Conservation (phyloP, 2,797 vertebrate genomes). For the Hydrophis major region DNA sequence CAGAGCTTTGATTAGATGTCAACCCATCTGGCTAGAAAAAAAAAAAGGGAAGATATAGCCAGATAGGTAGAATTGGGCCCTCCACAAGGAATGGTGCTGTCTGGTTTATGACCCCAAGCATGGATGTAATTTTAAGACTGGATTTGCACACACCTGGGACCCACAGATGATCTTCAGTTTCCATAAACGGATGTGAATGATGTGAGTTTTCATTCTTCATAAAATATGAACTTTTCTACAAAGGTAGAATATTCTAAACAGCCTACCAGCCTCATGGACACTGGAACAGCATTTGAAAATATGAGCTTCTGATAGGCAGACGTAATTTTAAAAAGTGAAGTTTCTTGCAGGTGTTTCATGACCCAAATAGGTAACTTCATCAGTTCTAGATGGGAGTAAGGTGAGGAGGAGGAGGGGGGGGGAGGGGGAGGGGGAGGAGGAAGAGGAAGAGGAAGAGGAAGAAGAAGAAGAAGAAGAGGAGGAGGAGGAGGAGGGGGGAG, state of each 20-base stretch:
- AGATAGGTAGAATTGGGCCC: neutral
- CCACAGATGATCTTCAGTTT: neutral
- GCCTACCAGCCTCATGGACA: neutral
- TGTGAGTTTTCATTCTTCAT: neutral
- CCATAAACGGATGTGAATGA: neutral
- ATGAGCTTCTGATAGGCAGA: neutral
- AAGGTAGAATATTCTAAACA: neutral
- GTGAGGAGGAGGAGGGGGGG: neutral
- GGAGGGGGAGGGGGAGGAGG: too few relatives aligned
- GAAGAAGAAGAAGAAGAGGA: too few relatives aligned
- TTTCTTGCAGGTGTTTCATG: too few relatives aligned
- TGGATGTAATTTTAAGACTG: neutral
- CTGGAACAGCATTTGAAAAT: neutral
- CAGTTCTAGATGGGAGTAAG: too few relatives aligned
- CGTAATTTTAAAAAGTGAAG: neutral
- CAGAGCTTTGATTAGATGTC: neutral
- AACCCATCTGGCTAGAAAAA: neutral
- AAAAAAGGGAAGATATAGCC: neutral
- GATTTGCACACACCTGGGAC: neutral
- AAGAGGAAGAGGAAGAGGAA: too few relatives aligned
- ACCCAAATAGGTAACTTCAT: too few relatives aligned
- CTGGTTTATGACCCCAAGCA: neutral
- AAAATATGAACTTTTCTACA: neutral
- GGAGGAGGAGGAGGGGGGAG: too few relatives aligned
- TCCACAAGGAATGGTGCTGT: neutral